These are phyloP conservation scores for Argynnis bischoffii DNA, from an alignment of 2,888 invertebrate species.

Conservation along the genomic window DNA sequence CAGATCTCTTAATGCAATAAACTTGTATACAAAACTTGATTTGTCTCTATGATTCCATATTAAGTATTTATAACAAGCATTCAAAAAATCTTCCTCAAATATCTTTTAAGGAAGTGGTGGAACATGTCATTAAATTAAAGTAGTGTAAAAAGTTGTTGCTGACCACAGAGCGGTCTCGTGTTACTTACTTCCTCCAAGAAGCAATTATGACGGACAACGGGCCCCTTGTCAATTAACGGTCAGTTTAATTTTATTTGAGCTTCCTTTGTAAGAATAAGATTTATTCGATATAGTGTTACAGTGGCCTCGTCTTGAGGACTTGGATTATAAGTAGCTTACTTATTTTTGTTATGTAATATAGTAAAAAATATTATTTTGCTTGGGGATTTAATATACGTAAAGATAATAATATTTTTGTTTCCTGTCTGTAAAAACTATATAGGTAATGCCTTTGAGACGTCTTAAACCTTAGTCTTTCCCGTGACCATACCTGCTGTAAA, in stretches of 20 bases:
- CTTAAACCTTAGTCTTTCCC: too few species aligned
- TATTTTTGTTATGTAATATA: neutral
- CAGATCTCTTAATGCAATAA: too few species aligned
- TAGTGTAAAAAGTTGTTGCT: slow-evolving; percentile 7
- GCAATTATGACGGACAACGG: slow-evolving; percentile 73
- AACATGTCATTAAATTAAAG: slow-evolving; percentile 8
- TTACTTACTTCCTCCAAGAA: slow-evolving; percentile 66
- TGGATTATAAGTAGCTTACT: neutral
- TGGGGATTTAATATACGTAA: too few species aligned
- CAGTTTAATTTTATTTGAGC: slow-evolving; percentile 74
- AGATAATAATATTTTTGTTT: too few species aligned
- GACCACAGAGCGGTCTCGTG: slow-evolving; percentile 39
- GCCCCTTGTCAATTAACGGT: slow-evolving; percentile 75
- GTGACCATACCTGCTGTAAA: too few species aligned
- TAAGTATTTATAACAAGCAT: too few species aligned
- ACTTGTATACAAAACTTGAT: too few species aligned
- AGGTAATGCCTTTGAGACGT: too few species aligned
- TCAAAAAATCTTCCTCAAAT: neutral
- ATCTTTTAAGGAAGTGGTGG: slow-evolving; percentile 1
- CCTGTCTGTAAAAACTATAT: too few species aligned
- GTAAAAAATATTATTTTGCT: neutral
- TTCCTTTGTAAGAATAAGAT: slow-evolving; percentile 54
- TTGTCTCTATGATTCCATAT: too few species aligned
- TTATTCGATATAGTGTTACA: slow-evolving; percentile 34
- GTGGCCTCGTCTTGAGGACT: neutral